These are phyloP conservation scores for Leucania comma DNA, from an alignment of 2,888 invertebrate genomes.

Conservation along the genomic window DNA sequence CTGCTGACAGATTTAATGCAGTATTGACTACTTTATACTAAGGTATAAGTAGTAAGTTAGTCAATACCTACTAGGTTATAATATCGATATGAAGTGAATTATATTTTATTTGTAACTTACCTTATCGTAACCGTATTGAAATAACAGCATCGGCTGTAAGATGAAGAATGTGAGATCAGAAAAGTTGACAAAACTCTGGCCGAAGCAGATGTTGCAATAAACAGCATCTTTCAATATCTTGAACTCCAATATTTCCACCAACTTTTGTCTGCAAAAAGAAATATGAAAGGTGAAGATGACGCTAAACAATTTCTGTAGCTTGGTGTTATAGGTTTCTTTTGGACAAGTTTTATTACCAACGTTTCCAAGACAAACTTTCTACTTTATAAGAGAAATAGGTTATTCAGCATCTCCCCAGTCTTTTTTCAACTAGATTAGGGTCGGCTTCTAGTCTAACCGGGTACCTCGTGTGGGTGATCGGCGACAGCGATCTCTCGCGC, in stretches of 20 bases:
- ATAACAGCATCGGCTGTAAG: conserved; percentile 92
- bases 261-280: conserved; percentile 48
- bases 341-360: neutral
- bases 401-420: too few relatives aligned
- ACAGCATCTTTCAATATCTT: conserved; percentile 87
- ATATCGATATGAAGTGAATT: too few relatives aligned
- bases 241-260: conserved; percentile 79
- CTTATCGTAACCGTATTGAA: conserved; percentile 88
- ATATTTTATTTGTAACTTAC: conserved; percentile 56
- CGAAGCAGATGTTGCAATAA: conserved; percentile 91
- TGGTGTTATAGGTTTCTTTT: neutral
- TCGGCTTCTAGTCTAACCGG: too few relatives aligned
- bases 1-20: too few relatives aligned
- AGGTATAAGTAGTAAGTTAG: too few relatives aligned
- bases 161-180: conserved; percentile 92
- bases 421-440: too few relatives aligned
- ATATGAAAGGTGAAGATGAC: neutral
- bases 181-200: conserved; percentile 91
- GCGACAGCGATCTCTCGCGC: too few relatives aligned
- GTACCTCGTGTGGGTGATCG: too few relatives aligned
- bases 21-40: too few relatives aligned
- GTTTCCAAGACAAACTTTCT: neutral
- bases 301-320: neutral
- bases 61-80: too few relatives aligned
- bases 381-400: neutral